Base-by-base conservation (phyloP, 1,140 invertebrate species). In the Drosophila varians region DNA sequence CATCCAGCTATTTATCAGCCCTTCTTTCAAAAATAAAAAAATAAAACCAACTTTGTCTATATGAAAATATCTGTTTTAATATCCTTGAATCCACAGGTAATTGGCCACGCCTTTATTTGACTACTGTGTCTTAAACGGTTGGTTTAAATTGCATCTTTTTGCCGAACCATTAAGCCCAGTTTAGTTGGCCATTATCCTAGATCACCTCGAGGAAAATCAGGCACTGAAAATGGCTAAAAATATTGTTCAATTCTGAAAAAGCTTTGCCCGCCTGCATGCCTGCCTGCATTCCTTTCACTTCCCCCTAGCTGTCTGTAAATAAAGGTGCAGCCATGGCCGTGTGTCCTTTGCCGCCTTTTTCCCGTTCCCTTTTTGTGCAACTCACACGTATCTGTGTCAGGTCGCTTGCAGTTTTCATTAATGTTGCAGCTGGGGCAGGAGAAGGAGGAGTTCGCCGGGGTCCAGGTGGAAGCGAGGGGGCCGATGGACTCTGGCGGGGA, bases 371-470 rank as follows among this genome's bases (percentile, higher is more conserved):
- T 42, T 64, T 40, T 26, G 28, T 16, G 16, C 42, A 11, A 12
- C 18, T 18, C 26, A 56, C 55, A 45, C 12, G 74, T 69, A 46
- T 65, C 61, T 69, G 68, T 78, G 70, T 69, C 72, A 80, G 76
- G 57, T 79, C 73, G 69, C 76, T 77, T 80, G 64, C 72, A 86
- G 80, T 65, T 84, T 84, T 86, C 80, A 86, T 86, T 86, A 86
- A 80, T 65, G 43, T 65, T 66, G 79, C 72, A 79, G 53, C 45
- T 66, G 48, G 52, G 31, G 38, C n/a, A 38, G 28, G 21, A n/a
- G 26, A 9, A 36, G 18, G 26, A 23, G 58, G n/a, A 65, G 38
- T 48, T 40, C 28, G 16, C 5, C 34, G 56, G 18, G n/a, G 18
- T 56, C 26, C 54, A 34, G 54, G 26, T 56, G 28, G 42, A 9